Conservation (phyloP, 2,113 vertebrate genomes). For the Redunca redunca region DNA sequence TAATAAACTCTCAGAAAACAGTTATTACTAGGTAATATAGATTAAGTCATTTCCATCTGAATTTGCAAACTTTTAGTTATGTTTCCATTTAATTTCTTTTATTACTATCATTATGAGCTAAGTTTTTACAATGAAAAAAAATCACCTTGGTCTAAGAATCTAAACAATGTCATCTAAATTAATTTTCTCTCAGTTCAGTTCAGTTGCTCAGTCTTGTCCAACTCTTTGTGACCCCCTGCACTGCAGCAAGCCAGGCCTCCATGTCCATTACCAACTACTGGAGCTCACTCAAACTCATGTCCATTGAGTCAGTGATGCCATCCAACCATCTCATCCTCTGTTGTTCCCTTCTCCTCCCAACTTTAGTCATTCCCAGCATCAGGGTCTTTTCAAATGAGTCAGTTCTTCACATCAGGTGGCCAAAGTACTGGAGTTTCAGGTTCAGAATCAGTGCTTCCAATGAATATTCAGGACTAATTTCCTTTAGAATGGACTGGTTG, state of each 20-base stretch:
- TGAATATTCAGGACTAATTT: background rate
- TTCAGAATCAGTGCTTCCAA: background rate
- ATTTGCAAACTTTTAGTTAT: background rate
- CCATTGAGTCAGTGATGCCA: background rate
- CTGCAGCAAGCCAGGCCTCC: background rate
- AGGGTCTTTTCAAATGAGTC: background rate
- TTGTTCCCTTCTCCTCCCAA: background rate
- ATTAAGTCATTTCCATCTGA: background rate
- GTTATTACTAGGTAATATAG: background rate
- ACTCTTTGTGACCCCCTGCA: background rate
- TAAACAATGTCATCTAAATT: background rate
- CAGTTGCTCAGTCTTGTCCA: background rate
- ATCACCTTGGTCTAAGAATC: background rate
- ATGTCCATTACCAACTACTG: rapidly evolving
- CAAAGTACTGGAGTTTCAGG: background rate
- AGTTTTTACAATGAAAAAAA: background rate
- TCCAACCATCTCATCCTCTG: background rate
- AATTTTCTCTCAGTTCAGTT: background rate
- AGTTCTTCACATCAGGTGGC: background rate
- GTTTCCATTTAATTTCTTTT: background rate
- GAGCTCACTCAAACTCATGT: background rate
- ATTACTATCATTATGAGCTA: background rate
- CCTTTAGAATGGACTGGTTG: background rate
- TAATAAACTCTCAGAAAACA: background rate
- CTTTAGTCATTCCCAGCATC: background rate